Percentiles rank a stretch among this genome's conserved stretches.
These are phyloP conservation scores for Colostygia pectinataria DNA, from an alignment of 2,888 invertebrate genomes.

Conservation along the genomic window DNA sequence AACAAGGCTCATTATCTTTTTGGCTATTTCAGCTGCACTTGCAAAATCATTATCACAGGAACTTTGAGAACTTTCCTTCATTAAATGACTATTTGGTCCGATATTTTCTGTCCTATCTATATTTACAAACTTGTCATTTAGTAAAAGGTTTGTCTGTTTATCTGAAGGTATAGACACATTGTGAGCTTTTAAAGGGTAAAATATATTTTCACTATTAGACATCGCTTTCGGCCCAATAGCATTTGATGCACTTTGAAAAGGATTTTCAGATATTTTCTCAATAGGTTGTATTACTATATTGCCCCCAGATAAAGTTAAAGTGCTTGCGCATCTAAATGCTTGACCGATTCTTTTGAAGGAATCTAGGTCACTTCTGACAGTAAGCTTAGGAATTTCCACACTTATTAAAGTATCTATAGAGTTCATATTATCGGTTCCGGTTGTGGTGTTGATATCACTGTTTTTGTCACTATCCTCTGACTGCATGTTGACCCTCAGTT, in stretches of 20 bases:
- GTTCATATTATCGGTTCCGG: no score
- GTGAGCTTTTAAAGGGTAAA: not conserved
- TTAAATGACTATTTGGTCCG: no score
- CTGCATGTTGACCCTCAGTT: not conserved
- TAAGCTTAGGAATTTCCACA: no score
- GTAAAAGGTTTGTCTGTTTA: not conserved
- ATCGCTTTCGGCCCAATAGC: not conserved
- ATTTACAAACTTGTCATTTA: not conserved
- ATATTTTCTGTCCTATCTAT: no score
- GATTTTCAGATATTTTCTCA: not conserved
- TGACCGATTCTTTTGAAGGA: no score
- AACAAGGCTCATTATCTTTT: constrained; percentile 8
- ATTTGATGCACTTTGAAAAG: not conserved
- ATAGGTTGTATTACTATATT: constrained; percentile 11
- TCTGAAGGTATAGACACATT: no score
- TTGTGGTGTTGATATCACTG: no score
- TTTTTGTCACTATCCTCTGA: not conserved
- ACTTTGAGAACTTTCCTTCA: no score
- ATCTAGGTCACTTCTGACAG: no score
- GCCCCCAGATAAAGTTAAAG: not conserved
- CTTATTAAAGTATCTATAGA: no score
- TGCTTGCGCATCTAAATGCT: not conserved
- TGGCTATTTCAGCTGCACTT: constrained; percentile 3
- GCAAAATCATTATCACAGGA: not conserved
- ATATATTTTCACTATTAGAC: not conserved